Conservation (phyloP, 2,797 vertebrate species). For the Pseudomugil tenellus region DNA sequence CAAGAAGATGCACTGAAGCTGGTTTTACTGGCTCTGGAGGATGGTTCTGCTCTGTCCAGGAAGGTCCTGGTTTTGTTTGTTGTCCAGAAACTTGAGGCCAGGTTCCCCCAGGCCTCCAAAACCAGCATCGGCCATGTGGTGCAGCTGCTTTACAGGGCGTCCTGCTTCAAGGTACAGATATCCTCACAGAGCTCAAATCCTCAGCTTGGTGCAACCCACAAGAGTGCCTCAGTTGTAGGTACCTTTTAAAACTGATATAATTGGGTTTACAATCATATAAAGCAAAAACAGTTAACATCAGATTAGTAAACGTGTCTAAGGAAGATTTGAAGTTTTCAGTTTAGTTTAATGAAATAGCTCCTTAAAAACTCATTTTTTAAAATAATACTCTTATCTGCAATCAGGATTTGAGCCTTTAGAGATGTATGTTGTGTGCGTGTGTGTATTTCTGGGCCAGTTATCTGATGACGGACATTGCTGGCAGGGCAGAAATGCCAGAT, state of each 20-base stretch:
- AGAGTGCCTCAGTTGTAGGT: neutral
- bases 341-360: neutral
- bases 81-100: slow-evolving; percentile 93
- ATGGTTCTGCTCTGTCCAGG: slow-evolving; percentile 94
- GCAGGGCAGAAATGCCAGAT: slow-evolving; percentile 70
- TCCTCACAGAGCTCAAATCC: neutral
- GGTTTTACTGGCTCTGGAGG: slow-evolving; percentile 93
- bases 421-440: slow-evolving; percentile 12
- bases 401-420: slow-evolving; percentile 5
- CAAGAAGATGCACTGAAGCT: slow-evolving; percentile 96
- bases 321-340: slow-evolving; percentile 1
- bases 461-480: slow-evolving; percentile 66
- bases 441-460: slow-evolving; percentile 65
- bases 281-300: neutral
- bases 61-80: slow-evolving; percentile 97
- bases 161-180: slow-evolving; percentile 92
- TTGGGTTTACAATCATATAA: neutral
- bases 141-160: slow-evolving; percentile 95
- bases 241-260: neutral
- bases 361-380: neutral
- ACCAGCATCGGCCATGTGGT: slow-evolving; percentile 97
- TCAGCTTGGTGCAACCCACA: neutral
- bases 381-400: slow-evolving; percentile 14
- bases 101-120: slow-evolving; percentile 97
- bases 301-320: neutral